These are phyloP conservation scores for Chroicocephalus ridibundus DNA, from an alignment of 2,113 vertebrate species.

Conservation along the genomic window DNA sequence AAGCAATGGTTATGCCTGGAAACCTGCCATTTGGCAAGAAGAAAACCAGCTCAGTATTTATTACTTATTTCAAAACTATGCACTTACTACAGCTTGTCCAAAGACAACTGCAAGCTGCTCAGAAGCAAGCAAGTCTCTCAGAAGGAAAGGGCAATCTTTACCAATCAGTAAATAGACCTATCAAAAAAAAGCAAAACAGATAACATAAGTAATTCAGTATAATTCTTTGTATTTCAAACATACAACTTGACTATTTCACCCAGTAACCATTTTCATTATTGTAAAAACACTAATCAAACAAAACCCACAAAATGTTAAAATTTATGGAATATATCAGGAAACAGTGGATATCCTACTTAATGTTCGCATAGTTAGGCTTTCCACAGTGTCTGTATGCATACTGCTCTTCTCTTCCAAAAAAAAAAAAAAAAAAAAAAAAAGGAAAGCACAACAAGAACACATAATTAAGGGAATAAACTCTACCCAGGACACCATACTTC, in stretches of 20 bases:
- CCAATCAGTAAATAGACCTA: slow-evolving; percentile 76
- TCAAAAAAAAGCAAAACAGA: not conserved
- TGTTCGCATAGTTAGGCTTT: not conserved
- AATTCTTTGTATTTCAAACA: not conserved
- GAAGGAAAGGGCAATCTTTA: slow-evolving; percentile 79
- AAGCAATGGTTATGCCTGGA: not conserved
- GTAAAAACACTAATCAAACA: not conserved
- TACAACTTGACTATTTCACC: not conserved
- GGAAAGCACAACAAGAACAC: not conserved
- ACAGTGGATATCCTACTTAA: not conserved
- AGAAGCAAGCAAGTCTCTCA: slow-evolving; percentile 78
- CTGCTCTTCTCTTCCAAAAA: not conserved
- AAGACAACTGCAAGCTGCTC: slow-evolving; percentile 72
- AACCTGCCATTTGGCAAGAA: not conserved
- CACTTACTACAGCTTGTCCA: slow-evolving; percentile 74
- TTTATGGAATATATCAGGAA: not conserved
- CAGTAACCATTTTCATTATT: not conserved
- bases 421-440: not conserved
- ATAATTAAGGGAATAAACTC: not conserved
- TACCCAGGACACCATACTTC: not conserved
- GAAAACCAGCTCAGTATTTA: not conserved
- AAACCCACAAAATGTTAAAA: not conserved
- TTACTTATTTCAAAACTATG: not conserved
- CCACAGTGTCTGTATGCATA: not conserved
- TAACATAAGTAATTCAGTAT: not conserved